Conservation (phyloP, 1,140 invertebrate genomes). For the Drosophila erecta region DNA sequence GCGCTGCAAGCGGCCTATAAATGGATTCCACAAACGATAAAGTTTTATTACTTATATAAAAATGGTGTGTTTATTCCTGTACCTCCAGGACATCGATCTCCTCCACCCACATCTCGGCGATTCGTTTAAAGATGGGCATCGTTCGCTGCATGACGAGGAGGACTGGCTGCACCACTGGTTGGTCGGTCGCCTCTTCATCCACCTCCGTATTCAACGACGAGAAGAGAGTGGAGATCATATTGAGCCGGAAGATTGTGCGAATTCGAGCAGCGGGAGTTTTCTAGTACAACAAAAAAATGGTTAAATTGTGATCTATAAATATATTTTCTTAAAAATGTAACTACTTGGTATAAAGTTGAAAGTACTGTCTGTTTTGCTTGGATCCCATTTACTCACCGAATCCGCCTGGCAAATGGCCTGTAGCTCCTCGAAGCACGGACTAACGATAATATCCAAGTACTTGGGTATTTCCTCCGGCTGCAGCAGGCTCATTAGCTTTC, state of each 20-base stretch:
- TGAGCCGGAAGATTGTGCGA: constrained; percentile 86
- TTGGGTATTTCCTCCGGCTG: constrained; percentile 88
- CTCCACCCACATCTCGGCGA: constrained; percentile 86
- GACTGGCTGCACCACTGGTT: constrained; percentile 84
- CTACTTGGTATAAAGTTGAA: no score
- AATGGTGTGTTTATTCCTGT: neutral
- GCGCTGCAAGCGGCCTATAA: constrained; percentile 89
- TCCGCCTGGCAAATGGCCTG: constrained; percentile 85
- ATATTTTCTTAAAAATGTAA: no score
- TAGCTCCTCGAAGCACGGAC: constrained; percentile 88
- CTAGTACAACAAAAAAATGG: constrained; percentile 56
- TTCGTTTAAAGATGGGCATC: constrained; percentile 86
- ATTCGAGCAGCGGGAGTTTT: constrained; percentile 85
- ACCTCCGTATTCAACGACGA: constrained; percentile 87
- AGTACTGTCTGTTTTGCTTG: neutral
- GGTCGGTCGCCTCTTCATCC: constrained; percentile 58
- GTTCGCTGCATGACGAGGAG: constrained; percentile 87
- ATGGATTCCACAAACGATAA: constrained; percentile 18
- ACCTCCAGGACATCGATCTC: constrained; percentile 87
- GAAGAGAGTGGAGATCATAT: constrained; percentile 90
- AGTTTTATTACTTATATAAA: neutral
- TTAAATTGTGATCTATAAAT: neutral
- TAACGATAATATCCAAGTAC: constrained; percentile 89
- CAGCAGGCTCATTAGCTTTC: constrained; percentile 90
- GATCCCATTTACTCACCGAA: constrained; percentile 68